Percentiles rank a stretch among this genome's conserved stretches.
Conservation (phyloP, 2,888 invertebrate species). For the Zele albiditarsus region DNA sequence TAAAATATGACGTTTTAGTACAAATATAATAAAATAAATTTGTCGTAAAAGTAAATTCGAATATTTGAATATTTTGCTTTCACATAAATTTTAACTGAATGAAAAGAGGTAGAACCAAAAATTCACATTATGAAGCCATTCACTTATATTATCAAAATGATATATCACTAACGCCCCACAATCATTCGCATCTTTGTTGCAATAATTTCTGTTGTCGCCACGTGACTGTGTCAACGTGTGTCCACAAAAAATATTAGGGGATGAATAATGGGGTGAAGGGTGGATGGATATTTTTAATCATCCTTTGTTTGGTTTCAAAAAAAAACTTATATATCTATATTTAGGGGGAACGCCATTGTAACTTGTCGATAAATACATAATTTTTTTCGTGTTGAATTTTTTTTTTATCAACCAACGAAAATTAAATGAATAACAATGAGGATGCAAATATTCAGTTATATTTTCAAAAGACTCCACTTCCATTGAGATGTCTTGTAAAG, state of each 20-base stretch:
- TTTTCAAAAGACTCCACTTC: too few species aligned
- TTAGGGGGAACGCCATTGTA: too few species aligned
- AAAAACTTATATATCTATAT: too few species aligned
- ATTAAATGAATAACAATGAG: too few species aligned
- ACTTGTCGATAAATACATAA: too few species aligned
- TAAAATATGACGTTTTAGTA: not conserved
- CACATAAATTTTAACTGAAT: not conserved
- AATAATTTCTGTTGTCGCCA: constrained; percentile 36
- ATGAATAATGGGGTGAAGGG: constrained; percentile 27
- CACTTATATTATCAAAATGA: constrained; percentile 31
- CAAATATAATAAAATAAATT: constrained; percentile 19
- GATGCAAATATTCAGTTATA: too few species aligned
- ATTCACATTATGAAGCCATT: constrained; percentile 32
- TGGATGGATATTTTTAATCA: constrained; percentile 34
- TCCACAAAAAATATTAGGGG: not conserved
- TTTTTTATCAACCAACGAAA: too few species aligned
- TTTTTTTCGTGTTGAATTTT: too few species aligned
- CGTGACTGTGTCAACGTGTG: constrained; percentile 21
- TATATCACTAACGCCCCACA: constrained; percentile 32
- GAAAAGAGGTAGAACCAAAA: constrained; percentile 1
- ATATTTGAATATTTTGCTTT: not conserved
- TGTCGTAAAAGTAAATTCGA: not conserved
- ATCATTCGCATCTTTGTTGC: constrained; percentile 31
- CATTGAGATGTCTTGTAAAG: too few species aligned
- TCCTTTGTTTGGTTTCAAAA: constrained; percentile 23